Evolutionary conservation across 1,140 invertebrate species (phyloP).

Genomic region (Ctenoplectra terminalis): DNA sequence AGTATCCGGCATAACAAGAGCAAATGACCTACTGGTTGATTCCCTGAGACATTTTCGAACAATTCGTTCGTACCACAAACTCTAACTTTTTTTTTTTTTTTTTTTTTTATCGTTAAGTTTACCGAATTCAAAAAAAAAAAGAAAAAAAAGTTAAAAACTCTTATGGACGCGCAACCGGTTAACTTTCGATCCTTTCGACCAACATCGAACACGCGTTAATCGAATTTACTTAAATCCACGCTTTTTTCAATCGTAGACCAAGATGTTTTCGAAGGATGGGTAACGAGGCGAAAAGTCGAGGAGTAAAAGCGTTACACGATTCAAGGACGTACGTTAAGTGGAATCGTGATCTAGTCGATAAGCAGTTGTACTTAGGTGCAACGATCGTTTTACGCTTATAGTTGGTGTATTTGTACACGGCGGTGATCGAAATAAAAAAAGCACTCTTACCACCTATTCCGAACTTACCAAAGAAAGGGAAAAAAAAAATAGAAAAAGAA

Average conservation of each 20-base stretch:
- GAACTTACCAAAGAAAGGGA: neutral
- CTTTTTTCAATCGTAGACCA: neutral
- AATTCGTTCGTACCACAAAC: conserved; percentile 10
- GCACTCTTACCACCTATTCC: neutral
- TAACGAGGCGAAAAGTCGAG: conserved; percentile 70
- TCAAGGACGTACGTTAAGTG: conserved; percentile 74
- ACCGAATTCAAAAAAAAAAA: too few relatives aligned
- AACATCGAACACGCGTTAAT: neutral
- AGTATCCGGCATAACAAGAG: conserved; percentile 70
- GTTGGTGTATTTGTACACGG: conserved; percentile 27
- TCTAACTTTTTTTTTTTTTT: too few relatives aligned
- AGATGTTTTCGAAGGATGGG: conserved; percentile 43
- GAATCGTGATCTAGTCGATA: conserved; percentile 73
- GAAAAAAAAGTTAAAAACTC: neutral
- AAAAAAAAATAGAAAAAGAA: too few relatives aligned
- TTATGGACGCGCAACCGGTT: too few relatives aligned
- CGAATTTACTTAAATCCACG: neutral
- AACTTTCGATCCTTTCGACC: too few relatives aligned
- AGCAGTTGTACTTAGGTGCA: conserved; percentile 52
- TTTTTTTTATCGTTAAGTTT: too few relatives aligned
- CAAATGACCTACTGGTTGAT: conserved; percentile 69
- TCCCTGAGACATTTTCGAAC: conserved; percentile 72
- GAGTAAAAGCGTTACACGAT: conserved; percentile 78
- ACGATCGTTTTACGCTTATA: conserved; percentile 49
- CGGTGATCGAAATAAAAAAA: conserved; percentile 33